These are phyloP conservation scores for Cylas formicarius DNA, from an alignment of 1,140 invertebrate species.

Conservation along the genomic window DNA sequence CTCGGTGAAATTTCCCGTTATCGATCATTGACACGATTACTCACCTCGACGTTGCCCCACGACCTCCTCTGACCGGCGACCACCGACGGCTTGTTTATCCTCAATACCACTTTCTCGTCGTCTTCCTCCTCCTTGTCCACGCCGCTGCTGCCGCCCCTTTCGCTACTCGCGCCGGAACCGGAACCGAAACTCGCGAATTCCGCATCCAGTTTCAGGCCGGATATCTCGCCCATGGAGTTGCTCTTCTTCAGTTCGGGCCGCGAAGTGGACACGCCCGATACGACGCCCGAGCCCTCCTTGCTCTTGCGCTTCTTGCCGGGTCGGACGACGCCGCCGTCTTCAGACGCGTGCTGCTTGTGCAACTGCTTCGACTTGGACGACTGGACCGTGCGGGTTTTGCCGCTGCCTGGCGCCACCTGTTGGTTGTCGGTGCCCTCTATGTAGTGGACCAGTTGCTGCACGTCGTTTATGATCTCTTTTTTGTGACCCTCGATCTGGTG, in stretches of 20 bases:
- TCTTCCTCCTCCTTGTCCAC: conserved; percentile 18
- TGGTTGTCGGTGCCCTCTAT: conserved; percentile 45
- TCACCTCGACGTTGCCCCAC: conserved; percentile 56
- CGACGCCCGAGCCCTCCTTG: conserved; percentile 26
- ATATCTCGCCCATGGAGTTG: conserved; percentile 63
- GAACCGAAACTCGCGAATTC: conserved; percentile 42
- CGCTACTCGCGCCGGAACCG: conserved; percentile 8
- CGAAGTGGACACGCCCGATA: not conserved
- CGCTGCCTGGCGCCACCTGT: conserved; percentile 8
- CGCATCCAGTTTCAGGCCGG: conserved; percentile 55
- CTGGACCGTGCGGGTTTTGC: conserved; percentile 19
- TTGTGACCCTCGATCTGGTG: conserved; percentile 35
- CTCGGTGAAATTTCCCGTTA: not conserved
- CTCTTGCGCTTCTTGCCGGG: conserved; percentile 21
- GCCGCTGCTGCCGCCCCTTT: too few relatives aligned
- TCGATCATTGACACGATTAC: not conserved
- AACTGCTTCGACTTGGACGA: conserved; percentile 31
- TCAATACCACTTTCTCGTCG: conserved; percentile 28
- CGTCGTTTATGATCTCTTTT: conserved; percentile 38
- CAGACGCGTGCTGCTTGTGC: conserved; percentile 29
- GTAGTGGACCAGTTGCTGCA: conserved; percentile 47
- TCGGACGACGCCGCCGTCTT: conserved; percentile 24
- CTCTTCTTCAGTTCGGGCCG: conserved; percentile 43
- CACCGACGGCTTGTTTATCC: conserved; percentile 27
- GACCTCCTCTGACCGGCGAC: conserved; percentile 49